Conservation (phyloP, 2,888 invertebrate species). For the Portevinia maculata region DNA sequence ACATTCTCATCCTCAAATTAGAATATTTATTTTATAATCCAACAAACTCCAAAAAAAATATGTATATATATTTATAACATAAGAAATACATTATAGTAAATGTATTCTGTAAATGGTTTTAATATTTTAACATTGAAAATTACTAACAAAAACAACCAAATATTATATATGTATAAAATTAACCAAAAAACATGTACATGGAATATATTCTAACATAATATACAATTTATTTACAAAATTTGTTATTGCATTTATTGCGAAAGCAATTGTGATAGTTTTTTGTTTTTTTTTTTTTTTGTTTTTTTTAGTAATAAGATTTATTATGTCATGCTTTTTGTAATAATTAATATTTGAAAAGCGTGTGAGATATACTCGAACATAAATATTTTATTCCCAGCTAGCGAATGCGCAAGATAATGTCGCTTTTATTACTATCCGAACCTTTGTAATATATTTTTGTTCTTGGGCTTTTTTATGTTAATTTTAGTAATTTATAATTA, state of each 20-base stretch:
- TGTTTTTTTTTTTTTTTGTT: conserved; percentile 33
- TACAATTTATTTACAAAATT: conserved; percentile 22
- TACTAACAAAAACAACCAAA: conserved; percentile 8
- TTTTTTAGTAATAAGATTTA: conserved; percentile 40
- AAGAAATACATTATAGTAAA: conserved; percentile 19
- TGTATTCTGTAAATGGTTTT: conserved; percentile 31
- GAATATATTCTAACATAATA: conserved; percentile 10
- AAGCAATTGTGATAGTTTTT: conserved; percentile 43
- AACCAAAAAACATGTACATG: conserved; percentile 38
- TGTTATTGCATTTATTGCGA: conserved; percentile 51
- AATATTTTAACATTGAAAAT: conserved; percentile 1
- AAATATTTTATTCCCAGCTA: conserved; percentile 66
- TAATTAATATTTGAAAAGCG: conserved; percentile 45
- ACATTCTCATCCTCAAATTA: neutral
- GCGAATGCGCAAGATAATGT: conserved; percentile 59
- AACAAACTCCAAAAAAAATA: conserved; percentile 48
- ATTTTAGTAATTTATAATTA: conserved; percentile 1
- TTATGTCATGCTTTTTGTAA: conserved; percentile 67
- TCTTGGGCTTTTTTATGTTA: neutral
- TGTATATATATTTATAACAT: conserved; percentile 19
- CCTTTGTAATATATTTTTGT: conserved; percentile 2
- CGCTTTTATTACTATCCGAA: conserved; percentile 32
- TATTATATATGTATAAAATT: conserved; percentile 20
- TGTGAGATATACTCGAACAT: conserved; percentile 43
- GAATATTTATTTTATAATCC: conserved; percentile 20